Percentiles rank a stretch among this genome's conserved stretches.
Evolutionary conservation across 2,888 invertebrate genomes (phyloP).

Genomic region (Siphlonurus alternatus): DNA sequence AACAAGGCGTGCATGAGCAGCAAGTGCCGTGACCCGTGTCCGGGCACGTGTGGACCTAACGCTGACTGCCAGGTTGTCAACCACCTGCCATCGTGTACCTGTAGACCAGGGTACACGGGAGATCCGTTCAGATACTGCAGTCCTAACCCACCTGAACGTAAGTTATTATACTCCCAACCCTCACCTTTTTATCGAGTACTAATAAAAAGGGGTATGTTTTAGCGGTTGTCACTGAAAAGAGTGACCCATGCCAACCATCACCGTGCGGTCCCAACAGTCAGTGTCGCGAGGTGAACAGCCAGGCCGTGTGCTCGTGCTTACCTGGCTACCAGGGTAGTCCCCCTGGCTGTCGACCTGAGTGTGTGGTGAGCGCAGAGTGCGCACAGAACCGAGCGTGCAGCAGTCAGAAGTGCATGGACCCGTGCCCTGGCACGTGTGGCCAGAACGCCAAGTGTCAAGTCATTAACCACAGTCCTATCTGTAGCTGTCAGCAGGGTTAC

Average conservation of each 20-base stretch:
- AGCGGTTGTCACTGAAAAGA: slow-evolving; percentile 13
- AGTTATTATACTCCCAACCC: slow-evolving; percentile 12
- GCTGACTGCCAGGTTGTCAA: slow-evolving; percentile 54
- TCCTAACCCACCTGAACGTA: slow-evolving; percentile 23
- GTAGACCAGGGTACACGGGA: slow-evolving; percentile 23
- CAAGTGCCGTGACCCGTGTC: slow-evolving; percentile 55
- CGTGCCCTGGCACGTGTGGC: slow-evolving; percentile 61
- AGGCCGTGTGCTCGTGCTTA: slow-evolving; percentile 47
- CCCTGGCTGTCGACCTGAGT: slow-evolving; percentile 43
- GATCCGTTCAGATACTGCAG: slow-evolving; percentile 28
- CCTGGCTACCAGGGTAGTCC: slow-evolving; percentile 21
- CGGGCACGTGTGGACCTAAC: slow-evolving; percentile 53
- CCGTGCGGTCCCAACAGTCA: slow-evolving; percentile 22
- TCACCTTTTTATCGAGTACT: background rate
- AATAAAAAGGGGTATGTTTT: background rate
- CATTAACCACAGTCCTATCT: slow-evolving; percentile 63
- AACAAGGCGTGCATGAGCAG: slow-evolving; percentile 48
- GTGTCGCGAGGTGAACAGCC: slow-evolving; percentile 49
- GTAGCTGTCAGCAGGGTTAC: slow-evolving; percentile 49
- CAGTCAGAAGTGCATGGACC: slow-evolving; percentile 53
- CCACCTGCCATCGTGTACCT: slow-evolving; percentile 54
- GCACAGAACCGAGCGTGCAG: slow-evolving; percentile 44
- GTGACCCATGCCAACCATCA: slow-evolving; percentile 17
- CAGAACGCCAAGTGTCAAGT: slow-evolving; percentile 54
- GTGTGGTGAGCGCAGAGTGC: slow-evolving; percentile 51